A percentile compares a stretch with the other conserved stretches of the same genome.
Conservation (phyloP, 2,888 invertebrate genomes). For the Idaea dimidiata region DNA sequence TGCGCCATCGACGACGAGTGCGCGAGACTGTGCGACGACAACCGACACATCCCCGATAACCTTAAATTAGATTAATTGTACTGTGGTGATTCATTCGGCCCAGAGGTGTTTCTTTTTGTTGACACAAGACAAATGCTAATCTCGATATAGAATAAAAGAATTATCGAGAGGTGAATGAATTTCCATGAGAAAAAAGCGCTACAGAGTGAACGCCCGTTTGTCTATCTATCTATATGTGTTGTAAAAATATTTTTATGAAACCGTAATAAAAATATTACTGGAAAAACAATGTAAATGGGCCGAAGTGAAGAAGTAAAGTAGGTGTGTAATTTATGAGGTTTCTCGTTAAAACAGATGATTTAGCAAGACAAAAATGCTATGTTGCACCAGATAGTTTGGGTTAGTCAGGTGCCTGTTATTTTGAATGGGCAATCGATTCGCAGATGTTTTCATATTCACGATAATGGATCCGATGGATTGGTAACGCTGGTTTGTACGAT, state of each 20-base stretch:
- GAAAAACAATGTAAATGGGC: constrained; percentile 3
- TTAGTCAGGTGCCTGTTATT: constrained; percentile 24
- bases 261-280: background rate
- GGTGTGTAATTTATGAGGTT: background rate
- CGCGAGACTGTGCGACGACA: constrained; percentile 76
- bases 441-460: constrained; percentile 30
- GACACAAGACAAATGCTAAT: constrained; percentile 69
- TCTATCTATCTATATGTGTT: background rate
- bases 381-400: background rate
- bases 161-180: constrained; percentile 59
- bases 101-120: constrained; percentile 62
- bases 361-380: background rate
- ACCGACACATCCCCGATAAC: constrained; percentile 70
- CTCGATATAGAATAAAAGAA: constrained; percentile 59
- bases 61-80: constrained; percentile 80
- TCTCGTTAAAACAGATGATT: background rate
- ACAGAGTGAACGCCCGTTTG: background rate
- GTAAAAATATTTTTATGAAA: background rate
- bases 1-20: constrained; percentile 50
- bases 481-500: constrained; percentile 45
- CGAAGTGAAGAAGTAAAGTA: background rate
- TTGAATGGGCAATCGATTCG: constrained; percentile 22
- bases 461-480: constrained; percentile 53
- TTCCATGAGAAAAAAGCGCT: constrained; percentile 16
- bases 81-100: constrained; percentile 73